Evolutionary conservation across 2,888 invertebrate species (phyloP), one percentile per base, ranked within the genome.

Genomic region (Brenthis daphne): DNA sequence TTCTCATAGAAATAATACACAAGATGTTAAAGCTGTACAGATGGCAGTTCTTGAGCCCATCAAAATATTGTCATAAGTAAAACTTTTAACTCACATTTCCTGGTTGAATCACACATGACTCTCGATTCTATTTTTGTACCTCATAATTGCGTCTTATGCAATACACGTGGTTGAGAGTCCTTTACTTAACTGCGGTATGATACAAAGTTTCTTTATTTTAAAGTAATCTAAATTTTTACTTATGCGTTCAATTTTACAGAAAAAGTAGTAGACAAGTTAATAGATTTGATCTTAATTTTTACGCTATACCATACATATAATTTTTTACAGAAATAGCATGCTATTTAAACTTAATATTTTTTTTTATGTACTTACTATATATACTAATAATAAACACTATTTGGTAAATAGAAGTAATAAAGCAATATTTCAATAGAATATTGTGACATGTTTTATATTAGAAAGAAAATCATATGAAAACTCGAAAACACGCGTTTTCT

Each of bases 71-170:
- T 67, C 55, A 61, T 61, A 67, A 55, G 54, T 61, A 50, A 37
- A 50, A 33, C 13, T 65, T 64, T 60, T 48, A 57, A 57, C 24
- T 61, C 57, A 65, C 60, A 47, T 67, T 70, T 68, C 68, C 70
- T 70, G 70, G 61, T 68, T 67, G 61, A 54, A 60, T 61, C 61
- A 53, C 67, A 67, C 64, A 68, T 67, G 68, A 65, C 47, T 61
- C 53, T 57, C 37, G 12, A 57, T 61, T 70, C 70, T 70, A 70
- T 70, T 70, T 70, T 61, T 48, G 68, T 65, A 56, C 37, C 64
- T 57, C 61, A 57, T 70, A 65, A 70, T 68, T 65, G 58, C 64
- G 60, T 67, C 65, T 68, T 61, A 68, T 61, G 70, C 65, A 70
- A 68, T 70, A 43, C 70, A 70, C 61, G 57, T 70, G 70, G 60